A percentile compares a stretch with the other conserved stretches of the same genome.
These are phyloP conservation scores for Calephelis nemesis DNA, from an alignment of 1,140 invertebrate genomes.

Conservation along the genomic window DNA sequence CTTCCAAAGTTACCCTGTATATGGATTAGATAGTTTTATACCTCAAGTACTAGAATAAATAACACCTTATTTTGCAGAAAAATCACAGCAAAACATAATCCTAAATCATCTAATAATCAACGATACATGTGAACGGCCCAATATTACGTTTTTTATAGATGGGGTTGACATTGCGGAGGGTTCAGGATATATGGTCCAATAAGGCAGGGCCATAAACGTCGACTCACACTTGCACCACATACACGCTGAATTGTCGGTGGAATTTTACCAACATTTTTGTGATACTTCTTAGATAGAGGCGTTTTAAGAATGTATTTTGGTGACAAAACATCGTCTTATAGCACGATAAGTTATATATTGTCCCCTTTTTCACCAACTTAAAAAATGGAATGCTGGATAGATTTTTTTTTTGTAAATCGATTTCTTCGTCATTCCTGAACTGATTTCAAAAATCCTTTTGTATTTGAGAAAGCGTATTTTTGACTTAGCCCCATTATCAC, in stretches of 20 bases:
- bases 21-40: no score
- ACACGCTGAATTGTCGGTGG: slow-evolving; percentile 40
- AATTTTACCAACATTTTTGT: slow-evolving; percentile 39
- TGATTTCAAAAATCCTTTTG: no score
- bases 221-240: slow-evolving; percentile 25
- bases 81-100: neutral
- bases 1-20: no score
- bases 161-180: slow-evolving; percentile 38
- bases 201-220: slow-evolving; percentile 52
- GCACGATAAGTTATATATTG: no score
- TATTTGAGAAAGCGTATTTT: no score
- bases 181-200: slow-evolving; percentile 55
- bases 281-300: slow-evolving; percentile 8
- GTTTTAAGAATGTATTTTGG: neutral
- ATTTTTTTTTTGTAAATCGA: no score
- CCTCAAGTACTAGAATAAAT: neutral
- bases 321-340: neutral
- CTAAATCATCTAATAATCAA: slow-evolving; percentile 10
- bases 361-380: no score
- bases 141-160: slow-evolving; percentile 56
- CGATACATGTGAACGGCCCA: slow-evolving; percentile 27
- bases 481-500: no score
- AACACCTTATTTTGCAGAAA: neutral
- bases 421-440: no score
- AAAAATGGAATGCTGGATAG: no score